Percentiles rank a stretch among this genome's conserved stretches.
phyloP scores from a whole-genome alignment of 1,140 invertebrate genomes.

The Pseudobourletiella spinata region DNA sequence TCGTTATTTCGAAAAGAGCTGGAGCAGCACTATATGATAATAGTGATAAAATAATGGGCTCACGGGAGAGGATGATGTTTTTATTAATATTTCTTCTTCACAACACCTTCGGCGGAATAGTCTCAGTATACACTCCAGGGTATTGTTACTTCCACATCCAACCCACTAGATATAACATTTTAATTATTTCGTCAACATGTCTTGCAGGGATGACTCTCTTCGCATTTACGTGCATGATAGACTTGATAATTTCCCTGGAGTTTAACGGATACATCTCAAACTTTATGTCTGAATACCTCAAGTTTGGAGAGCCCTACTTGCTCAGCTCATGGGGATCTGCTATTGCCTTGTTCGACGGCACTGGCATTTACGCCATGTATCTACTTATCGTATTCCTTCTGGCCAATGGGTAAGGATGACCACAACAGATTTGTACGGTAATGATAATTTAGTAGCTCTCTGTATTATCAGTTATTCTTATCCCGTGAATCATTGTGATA shows the following conservation, averaged over 20 bases:
- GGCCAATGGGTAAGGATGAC: conserved; percentile 20
- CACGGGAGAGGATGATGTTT: neutral
- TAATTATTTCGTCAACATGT: neutral
- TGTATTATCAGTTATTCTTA: neutral
- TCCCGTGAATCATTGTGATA: neutral
- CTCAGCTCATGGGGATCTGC: conserved; percentile 25
- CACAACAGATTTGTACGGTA: neutral
- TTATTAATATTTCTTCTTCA: neutral
- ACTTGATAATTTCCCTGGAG: conserved; percentile 32
- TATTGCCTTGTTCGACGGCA: conserved; percentile 33
- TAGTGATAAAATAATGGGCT: too few relatives aligned
- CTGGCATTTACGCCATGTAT: conserved; percentile 33
- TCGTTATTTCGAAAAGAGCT: too few relatives aligned
- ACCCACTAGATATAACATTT: neutral
- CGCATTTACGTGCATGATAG: conserved; percentile 31
- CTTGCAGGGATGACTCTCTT: conserved; percentile 24
- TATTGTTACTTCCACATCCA: neutral
- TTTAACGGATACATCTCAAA: conserved; percentile 22
- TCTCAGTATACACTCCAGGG: neutral
- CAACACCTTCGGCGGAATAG: neutral
- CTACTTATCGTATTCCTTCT: conserved; percentile 20
- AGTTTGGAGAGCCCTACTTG: conserved; percentile 33
- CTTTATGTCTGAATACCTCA: conserved; percentile 35
- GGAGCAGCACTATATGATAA: too few relatives aligned
- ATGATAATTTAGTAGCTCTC: neutral